Evolutionary conservation across 2,888 invertebrate species (phyloP), one percentile per base, ranked within the genome.

Genomic region (Drosophila falleni): DNA sequence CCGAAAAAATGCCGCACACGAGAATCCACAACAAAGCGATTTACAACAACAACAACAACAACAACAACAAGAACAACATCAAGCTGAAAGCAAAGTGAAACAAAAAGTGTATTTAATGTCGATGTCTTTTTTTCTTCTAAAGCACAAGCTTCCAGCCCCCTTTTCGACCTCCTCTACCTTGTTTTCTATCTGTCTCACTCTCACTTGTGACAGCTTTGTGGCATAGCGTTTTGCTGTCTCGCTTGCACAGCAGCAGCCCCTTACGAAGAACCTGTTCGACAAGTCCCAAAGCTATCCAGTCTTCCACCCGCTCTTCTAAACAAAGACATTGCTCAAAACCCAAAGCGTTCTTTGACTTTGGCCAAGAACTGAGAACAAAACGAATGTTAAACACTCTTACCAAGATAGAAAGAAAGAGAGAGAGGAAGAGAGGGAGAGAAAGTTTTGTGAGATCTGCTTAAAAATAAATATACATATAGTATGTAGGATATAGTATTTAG

Each of bases 101-200:
- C 81, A 81, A 82, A 83, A 82, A 83, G 82, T 83, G 83, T 81
- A 78, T 81, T 81, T 71, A 65, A 67, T 68, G 71, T 71, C 51
- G 70, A 37, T 69, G 59, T 55, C 53, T 73, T 54, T 55, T 54
- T 54, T 71, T 33, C 61, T 60, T 60, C 64, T 66, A 16, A 49
- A 46, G 31, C 62, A 23, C 42, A 56, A 33, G 58, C 44, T 37
- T 19, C 59, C 63, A 71, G 16, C 31, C 46, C 61, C 49, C 33
- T n/a, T 35, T 39, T 2, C 16, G 11, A 23, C 16, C 35, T 9
- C 46, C 6, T 33, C 44, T 13, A 23, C 35, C 66, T 9, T 37
- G 11, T 47, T 19, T 42, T 33, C 64, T 4, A 33, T 26, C 56
- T 15, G 8, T 42, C 26, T 35, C 23, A 9, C 50, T 23, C 44